Base-by-base conservation (phyloP, 2,888 invertebrate species). In the Drosophila austrosaltans region DNA sequence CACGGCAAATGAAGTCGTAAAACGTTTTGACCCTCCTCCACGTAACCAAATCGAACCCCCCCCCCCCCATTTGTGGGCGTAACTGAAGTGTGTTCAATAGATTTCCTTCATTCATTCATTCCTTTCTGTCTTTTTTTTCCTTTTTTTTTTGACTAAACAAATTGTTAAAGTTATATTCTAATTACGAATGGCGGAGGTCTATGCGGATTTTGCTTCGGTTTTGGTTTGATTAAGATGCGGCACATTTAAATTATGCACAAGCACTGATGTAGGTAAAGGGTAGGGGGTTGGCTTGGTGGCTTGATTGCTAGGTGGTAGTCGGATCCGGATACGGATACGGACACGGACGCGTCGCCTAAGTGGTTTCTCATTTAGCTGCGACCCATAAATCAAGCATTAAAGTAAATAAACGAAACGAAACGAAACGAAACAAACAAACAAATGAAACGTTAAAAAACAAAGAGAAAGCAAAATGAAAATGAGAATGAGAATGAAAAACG, bases 1-100 rank as follows among this genome's bases (percentile, higher is more conserved):
- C 77, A 83, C 69, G 74, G 77, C 74, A 77, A 86, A 88, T 86
- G 81, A 84, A 84, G 84, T 88, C 89, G 84, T 84, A 83, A 88
- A 84, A 77, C 63, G 78, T 75, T 71, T 68, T 30, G 22, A 48
- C 10, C 48, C 48, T 16, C 25, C 48, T n/a, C 56, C 56, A 48
- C 48, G 54, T 7, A n/a, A 44, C 61, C 69, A 63, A 72, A 40
- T 42, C 25, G 60, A 63, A 53, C 54, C 7, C 20, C 39, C 25
- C 39, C 25, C 16, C 16, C 16, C 16, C 16, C 16, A 16, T 16
- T 44, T 16, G 53, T 40, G 63, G 53, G 39, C 59, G 42, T 42
- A 42, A 25, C 39, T 22, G 57, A 39, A 42, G 39, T 59, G 39
- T 42, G 59, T 59, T 63, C 53, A 36, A 53, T 54, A 53, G 62